phyloP scores from a whole-genome alignment of 2,888 invertebrate genomes.

The Rhamnusium bicolor region DNA sequence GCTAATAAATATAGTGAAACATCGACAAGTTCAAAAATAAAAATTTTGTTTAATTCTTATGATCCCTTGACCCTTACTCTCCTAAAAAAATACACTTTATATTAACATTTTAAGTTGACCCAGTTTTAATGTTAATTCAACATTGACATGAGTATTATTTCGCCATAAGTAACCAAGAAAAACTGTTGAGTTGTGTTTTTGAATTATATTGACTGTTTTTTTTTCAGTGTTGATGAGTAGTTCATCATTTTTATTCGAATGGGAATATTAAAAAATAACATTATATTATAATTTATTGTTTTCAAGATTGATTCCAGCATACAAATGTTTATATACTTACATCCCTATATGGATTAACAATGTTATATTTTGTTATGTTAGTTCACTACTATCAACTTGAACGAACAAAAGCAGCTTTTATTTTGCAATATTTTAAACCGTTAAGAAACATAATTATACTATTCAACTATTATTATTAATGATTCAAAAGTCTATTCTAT shows the following conservation, averaged over 20 bases:
- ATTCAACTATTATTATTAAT: slow-evolving; percentile 4
- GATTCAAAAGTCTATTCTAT: background rate
- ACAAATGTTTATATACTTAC: background rate
- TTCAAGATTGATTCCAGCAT: slow-evolving; percentile 22
- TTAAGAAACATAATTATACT: background rate
- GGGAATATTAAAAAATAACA: background rate
- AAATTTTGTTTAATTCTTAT: too few species aligned
- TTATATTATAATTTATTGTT: slow-evolving; percentile 20
- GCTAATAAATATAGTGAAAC: too few species aligned
- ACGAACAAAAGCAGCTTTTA: background rate
- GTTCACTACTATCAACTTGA: background rate
- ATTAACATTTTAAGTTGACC: too few species aligned
- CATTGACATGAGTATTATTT: too few species aligned
- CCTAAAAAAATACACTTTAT: too few species aligned
- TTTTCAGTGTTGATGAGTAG: too few species aligned
- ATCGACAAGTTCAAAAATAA: too few species aligned
- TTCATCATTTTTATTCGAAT: background rate
- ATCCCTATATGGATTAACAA: slow-evolving; percentile 13
- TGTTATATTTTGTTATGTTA: slow-evolving; percentile 21
- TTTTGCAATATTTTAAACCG: slow-evolving; percentile 9
- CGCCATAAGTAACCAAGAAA: too few species aligned
- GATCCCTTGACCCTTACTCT: too few species aligned
- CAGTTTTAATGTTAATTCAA: too few species aligned
- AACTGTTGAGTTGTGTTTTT: too few species aligned
- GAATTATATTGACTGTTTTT: too few species aligned